These are phyloP conservation scores for Apostichopus parvimensis DNA, from an alignment of 35 echinoderm and acorn worm genomes.

Conservation along the genomic window DNA sequence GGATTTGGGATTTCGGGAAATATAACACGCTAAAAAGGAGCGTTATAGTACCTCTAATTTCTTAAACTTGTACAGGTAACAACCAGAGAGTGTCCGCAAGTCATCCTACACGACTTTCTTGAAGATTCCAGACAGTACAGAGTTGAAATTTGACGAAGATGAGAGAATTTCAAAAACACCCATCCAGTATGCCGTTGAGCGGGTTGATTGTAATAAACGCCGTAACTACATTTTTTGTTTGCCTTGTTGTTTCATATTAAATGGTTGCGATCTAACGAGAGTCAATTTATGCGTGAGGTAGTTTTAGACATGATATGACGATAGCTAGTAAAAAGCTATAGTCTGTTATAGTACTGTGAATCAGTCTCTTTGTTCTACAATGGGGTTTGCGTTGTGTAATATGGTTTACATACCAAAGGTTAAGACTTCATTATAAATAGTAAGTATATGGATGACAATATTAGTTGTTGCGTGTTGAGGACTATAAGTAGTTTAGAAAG, in stretches of 20 bases:
- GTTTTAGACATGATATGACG: conserved; percentile 26
- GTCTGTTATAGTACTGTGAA: not conserved
- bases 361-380: not conserved
- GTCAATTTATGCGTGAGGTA: conserved; percentile 51
- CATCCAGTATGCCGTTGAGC: conserved; percentile 42
- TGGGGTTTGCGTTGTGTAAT: not conserved
- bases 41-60: conserved; percentile 27
- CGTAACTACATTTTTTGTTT: conserved; percentile 53
- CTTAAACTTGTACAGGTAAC: conserved; percentile 1
- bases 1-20: conserved; percentile 41
- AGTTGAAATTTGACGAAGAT: not conserved
- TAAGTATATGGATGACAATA: not conserved
- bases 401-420: not conserved
- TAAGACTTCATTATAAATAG: not conserved
- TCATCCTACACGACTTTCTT: conserved; percentile 27
- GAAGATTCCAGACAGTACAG: not conserved
- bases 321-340: not conserved
- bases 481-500: not conserved
- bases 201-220: conserved; percentile 45
- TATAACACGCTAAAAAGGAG: conserved; percentile 26
- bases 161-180: not conserved
- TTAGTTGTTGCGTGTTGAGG: not conserved
- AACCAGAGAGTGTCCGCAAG: not conserved
- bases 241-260: conserved; percentile 53
- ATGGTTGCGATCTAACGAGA: conserved; percentile 50